phyloP scores from a whole-genome alignment of 1,140 invertebrate species.

The Vollenhovia emeryi region DNA sequence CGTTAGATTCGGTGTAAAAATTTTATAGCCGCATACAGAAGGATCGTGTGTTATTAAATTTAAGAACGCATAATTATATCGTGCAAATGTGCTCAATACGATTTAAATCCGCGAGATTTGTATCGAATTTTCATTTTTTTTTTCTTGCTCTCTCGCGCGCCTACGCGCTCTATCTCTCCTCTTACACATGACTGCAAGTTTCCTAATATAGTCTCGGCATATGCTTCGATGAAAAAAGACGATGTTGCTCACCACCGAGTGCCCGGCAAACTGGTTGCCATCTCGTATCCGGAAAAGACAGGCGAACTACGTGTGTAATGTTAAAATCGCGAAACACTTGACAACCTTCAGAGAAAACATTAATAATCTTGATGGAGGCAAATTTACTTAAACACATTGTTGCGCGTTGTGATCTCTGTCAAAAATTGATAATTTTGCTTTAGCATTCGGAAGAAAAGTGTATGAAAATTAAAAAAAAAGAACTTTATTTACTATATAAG shows the following conservation, averaged over 20 bases:
- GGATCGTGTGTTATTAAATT: not conserved
- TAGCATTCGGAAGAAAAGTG: not conserved
- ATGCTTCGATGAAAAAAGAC: conserved; percentile 59
- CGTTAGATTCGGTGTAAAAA: conserved; percentile 49
- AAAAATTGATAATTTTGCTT: not conserved
- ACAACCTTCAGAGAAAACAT: not conserved
- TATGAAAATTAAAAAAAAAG: not conserved
- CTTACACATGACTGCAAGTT: conserved; percentile 60
- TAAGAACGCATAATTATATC: not conserved
- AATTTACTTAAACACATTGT: not conserved
- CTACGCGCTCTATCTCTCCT: conserved; percentile 56
- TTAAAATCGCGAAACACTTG: conserved; percentile 40
- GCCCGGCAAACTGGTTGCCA: conserved; percentile 52
- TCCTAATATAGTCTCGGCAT: conserved; percentile 61
- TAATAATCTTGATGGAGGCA: not conserved
- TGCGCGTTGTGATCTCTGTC: too few relatives aligned
- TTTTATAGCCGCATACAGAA: conserved; percentile 49
- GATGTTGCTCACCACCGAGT: conserved; percentile 53
- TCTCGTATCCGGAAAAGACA: conserved; percentile 60
- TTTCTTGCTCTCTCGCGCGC: not conserved
- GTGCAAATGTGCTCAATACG: not conserved
- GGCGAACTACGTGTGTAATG: conserved; percentile 50
- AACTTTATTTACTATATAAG: not conserved
- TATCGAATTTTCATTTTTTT: conserved; percentile 34
- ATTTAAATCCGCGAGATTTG: not conserved